Evolutionary conservation across 2,113 vertebrate species (phyloP).

Genomic region (Lagopus leucura): DNA sequence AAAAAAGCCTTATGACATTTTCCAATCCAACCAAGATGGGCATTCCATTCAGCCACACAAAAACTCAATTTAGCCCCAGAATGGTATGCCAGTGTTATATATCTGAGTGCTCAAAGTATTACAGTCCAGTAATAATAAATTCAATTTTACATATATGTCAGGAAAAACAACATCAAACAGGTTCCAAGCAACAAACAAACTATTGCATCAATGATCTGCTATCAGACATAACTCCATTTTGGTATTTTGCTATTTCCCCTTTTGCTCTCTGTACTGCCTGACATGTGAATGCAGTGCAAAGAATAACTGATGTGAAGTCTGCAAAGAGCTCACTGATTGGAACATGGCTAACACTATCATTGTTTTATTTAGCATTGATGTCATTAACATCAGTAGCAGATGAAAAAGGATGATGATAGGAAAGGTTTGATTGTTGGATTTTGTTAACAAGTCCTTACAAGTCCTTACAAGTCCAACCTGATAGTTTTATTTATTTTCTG

Average conservation of each 20-base stretch:
- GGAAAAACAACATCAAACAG: conserved; percentile 1
- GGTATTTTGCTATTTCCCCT: neutral
- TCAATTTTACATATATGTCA: conserved; percentile 14
- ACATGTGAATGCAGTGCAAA: neutral
- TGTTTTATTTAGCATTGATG: neutral
- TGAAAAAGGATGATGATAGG: neutral
- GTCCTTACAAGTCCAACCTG: neutral
- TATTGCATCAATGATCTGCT: neutral
- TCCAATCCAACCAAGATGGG: conserved; percentile 46
- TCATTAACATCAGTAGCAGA: neutral
- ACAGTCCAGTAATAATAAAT: conserved; percentile 22
- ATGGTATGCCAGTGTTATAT: neutral
- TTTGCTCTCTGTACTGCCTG: neutral
- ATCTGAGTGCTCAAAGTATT: neutral
- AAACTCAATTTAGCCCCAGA: conserved; percentile 1
- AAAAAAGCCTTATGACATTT: conserved; percentile 62
- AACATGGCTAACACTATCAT: neutral
- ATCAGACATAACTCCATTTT: neutral
- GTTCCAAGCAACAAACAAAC: conserved; percentile 8
- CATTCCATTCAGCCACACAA: conserved; percentile 60
- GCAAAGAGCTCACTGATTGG: neutral
- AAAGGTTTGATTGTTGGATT: neutral
- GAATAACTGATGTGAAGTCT: neutral
- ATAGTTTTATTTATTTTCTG: too few species aligned
- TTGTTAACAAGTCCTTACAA: neutral